These are phyloP conservation scores for Xenopus petersii DNA, from an alignment of 2,797 vertebrate genomes.

Conservation along the genomic window DNA sequence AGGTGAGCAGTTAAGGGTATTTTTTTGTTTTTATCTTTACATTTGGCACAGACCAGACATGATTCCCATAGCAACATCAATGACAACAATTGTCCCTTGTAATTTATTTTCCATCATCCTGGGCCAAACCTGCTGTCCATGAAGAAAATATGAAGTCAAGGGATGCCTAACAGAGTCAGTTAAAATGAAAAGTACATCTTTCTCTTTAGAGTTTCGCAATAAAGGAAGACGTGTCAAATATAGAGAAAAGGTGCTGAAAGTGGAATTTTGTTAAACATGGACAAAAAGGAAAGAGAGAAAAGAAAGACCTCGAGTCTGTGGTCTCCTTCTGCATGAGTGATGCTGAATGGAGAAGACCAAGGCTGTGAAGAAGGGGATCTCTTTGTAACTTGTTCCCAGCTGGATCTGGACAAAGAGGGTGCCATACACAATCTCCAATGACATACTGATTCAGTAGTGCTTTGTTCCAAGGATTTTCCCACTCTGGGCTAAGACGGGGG, in stretches of 20 bases:
- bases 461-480: constrained; percentile 86
- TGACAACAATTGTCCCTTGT: background rate
- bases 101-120: constrained; percentile 15
- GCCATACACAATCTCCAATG: constrained; percentile 67
- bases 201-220: constrained; percentile 30
- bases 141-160: constrained; percentile 51
- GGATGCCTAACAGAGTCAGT: constrained; percentile 49
- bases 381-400: constrained; percentile 77
- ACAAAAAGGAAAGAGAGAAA: constrained; percentile 31
- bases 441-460: constrained; percentile 67
- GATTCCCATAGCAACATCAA: constrained; percentile 38
- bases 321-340: constrained; percentile 77
- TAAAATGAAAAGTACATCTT: constrained; percentile 50
- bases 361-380: constrained; percentile 50
- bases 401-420: constrained; percentile 77
- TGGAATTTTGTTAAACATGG: constrained; percentile 42
- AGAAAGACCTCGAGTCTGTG: constrained; percentile 59
- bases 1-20: constrained; percentile 56
- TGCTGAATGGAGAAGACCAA: constrained; percentile 60
- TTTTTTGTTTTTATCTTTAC: constrained; percentile 11
- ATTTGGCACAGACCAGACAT: constrained; percentile 50
- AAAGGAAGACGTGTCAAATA: constrained; percentile 33
- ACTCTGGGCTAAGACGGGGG: constrained; percentile 64
- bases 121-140: constrained; percentile 36
- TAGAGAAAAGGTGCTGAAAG: constrained; percentile 40